Evolutionary conservation across 2,113 vertebrate species (phyloP).

Genomic region (Ictidomys tridecemlineatus): DNA sequence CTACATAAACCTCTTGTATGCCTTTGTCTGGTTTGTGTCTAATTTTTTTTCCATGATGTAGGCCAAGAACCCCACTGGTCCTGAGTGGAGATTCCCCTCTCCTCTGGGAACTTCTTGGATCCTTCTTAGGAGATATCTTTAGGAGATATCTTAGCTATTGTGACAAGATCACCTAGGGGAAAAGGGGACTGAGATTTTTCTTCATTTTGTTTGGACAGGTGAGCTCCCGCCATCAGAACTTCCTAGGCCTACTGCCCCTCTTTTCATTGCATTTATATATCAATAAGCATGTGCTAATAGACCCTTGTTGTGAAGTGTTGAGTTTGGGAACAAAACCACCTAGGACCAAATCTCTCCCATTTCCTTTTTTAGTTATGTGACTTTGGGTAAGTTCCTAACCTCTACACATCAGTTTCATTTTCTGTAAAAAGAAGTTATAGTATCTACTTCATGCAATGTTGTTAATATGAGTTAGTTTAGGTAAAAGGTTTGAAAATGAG

Average conservation of each 20-base stretch:
- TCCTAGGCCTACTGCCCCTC: neutral
- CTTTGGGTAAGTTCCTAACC: neutral
- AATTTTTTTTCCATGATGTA: too few species aligned
- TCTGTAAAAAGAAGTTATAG: neutral
- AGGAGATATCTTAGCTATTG: too few species aligned
- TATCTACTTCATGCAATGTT: neutral
- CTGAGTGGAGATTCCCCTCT: too few species aligned
- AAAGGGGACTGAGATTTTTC: neutral
- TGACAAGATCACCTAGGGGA: neutral
- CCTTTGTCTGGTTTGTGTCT: too few species aligned
- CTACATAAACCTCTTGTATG: too few species aligned
- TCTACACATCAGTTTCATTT: neutral
- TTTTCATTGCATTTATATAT: neutral
- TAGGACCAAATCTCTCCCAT: neutral
- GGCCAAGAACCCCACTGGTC: too few species aligned
- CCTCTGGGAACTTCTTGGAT: too few species aligned
- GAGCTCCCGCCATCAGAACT: neutral
- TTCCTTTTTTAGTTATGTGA: neutral
- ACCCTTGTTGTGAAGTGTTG: neutral
- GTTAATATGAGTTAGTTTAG: neutral
- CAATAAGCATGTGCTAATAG: neutral
- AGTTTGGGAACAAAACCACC: neutral
- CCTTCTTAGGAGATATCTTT: too few species aligned
- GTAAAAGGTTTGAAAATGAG: constrained; percentile 27
- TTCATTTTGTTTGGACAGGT: neutral